These are phyloP conservation scores for Odontomachus brunneus DNA, from an alignment of 1,140 invertebrate genomes.

Conservation along the genomic window DNA sequence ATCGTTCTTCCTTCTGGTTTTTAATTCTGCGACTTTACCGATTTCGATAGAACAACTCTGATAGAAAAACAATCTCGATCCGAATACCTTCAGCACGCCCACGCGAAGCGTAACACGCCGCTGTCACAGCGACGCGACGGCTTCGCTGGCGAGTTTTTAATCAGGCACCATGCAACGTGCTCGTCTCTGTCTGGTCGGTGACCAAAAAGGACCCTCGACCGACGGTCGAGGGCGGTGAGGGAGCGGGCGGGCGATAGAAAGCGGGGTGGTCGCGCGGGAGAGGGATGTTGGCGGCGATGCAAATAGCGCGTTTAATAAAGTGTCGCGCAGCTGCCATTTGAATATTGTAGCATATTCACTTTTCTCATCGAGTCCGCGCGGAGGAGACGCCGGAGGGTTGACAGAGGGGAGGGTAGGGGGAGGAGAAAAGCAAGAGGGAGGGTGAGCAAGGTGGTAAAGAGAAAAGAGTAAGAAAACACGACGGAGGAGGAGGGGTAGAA, in stretches of 20 bases:
- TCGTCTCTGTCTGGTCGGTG: constrained; percentile 55
- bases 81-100: constrained; percentile 23
- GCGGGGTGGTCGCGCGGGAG: constrained; percentile 30
- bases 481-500: background rate
- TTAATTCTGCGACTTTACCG: constrained; percentile 1
- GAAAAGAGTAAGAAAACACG: constrained; percentile 42
- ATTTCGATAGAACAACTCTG: constrained; percentile 17
- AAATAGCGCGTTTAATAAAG: constrained; percentile 84
- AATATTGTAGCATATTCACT: constrained; percentile 85
- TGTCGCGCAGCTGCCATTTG: constrained; percentile 81
- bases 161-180: constrained; percentile 53
- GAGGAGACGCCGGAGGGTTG: constrained; percentile 25
- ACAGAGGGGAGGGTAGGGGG: constrained; percentile 36
- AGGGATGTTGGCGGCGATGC: constrained; percentile 70
- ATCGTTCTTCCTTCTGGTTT: background rate
- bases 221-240: constrained; percentile 61
- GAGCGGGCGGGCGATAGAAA: constrained; percentile 61
- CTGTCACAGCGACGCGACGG: constrained; percentile 41
- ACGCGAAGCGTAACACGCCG: constrained; percentile 36
- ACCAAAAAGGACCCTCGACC: constrained; percentile 56
- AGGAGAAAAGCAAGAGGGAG: constrained; percentile 38
- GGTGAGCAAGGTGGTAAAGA: constrained; percentile 25
- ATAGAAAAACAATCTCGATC: constrained; percentile 40
- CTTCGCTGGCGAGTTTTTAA: constrained; percentile 67
- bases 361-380: constrained; percentile 77